These are phyloP conservation scores for Hypercompe scribonia DNA, from an alignment of 2,888 invertebrate genomes.

Conservation along the genomic window DNA sequence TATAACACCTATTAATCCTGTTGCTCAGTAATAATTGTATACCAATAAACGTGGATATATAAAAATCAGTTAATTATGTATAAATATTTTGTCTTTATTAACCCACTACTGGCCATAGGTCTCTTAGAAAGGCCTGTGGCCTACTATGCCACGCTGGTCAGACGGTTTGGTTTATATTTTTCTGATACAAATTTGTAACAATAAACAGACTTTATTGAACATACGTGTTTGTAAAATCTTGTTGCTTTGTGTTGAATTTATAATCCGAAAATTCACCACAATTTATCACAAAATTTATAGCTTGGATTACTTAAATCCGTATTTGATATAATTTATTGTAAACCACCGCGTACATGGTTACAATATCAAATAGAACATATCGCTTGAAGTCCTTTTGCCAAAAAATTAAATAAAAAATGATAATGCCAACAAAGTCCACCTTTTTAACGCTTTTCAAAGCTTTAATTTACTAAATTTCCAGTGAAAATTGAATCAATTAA, in stretches of 20 bases:
- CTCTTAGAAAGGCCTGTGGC: too few species aligned
- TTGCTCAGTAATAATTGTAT: too few species aligned
- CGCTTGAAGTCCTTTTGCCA: constrained; percentile 6
- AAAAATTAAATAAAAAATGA: constrained; percentile 17
- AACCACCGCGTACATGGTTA: not conserved
- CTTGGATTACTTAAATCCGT: not conserved
- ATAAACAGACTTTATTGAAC: not conserved
- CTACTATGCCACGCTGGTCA: too few species aligned
- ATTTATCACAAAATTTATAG: not conserved
- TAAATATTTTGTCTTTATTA: too few species aligned
- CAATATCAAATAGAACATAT: not conserved
- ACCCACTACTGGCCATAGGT: too few species aligned
- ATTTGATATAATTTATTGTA: not conserved
- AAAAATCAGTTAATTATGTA: too few species aligned
- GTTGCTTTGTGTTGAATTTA: not conserved
- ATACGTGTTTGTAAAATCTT: not conserved
- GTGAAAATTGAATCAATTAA: constrained; percentile 21
- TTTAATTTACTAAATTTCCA: constrained; percentile 13
- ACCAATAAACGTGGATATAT: too few species aligned
- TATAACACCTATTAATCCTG: too few species aligned
- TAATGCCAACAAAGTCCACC: constrained; percentile 11
- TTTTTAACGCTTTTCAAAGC: constrained; percentile 9
- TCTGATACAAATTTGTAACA: not conserved
- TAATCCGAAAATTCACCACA: not conserved
- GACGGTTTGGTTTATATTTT: too few species aligned